Conservation (phyloP, 2,888 invertebrate species). For the Aleiodes alternator region DNA sequence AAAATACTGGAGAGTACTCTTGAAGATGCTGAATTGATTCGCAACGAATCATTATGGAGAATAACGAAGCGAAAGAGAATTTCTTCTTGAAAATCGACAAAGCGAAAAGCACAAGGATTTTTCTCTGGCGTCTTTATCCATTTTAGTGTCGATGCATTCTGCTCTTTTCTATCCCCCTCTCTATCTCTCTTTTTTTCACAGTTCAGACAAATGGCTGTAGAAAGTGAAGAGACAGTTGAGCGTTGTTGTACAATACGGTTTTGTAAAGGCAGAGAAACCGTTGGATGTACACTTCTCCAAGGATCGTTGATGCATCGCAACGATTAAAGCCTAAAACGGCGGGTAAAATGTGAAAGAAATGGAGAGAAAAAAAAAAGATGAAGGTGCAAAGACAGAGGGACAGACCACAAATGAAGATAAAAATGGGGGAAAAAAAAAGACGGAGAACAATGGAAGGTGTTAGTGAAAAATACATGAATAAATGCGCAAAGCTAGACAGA, state of each 20-base stretch:
- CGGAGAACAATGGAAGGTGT: conserved; percentile 40
- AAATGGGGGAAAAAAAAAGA: conserved; percentile 14
- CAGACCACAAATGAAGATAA: conserved; percentile 47
- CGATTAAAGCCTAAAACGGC: conserved; percentile 24
- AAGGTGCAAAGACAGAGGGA: conserved; percentile 30
- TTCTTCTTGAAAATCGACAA: background rate
- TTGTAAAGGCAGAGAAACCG: conserved; percentile 16
- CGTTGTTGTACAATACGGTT: conserved; percentile 24
- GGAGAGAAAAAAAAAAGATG: conserved; percentile 29
- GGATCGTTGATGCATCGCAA: background rate
- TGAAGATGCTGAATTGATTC: conserved; percentile 10
- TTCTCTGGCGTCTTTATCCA: conserved; percentile 17
- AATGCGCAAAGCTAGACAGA: conserved; percentile 59
- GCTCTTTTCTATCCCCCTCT: background rate
- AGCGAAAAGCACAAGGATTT: background rate
- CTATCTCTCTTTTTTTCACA: conserved; percentile 11
- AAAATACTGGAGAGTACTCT: background rate
- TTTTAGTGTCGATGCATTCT: background rate
- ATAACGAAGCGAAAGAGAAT: conserved; percentile 22
- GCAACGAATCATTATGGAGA: conserved; percentile 19
- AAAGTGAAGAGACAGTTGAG: conserved; percentile 24
- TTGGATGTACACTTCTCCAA: conserved; percentile 15
- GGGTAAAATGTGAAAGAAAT: conserved; percentile 22
- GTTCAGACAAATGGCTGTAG: conserved; percentile 10
- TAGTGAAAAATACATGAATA: conserved; percentile 64